Evolutionary conservation across 2,888 invertebrate genomes (phyloP).

Genomic region (Fragum fragum): DNA sequence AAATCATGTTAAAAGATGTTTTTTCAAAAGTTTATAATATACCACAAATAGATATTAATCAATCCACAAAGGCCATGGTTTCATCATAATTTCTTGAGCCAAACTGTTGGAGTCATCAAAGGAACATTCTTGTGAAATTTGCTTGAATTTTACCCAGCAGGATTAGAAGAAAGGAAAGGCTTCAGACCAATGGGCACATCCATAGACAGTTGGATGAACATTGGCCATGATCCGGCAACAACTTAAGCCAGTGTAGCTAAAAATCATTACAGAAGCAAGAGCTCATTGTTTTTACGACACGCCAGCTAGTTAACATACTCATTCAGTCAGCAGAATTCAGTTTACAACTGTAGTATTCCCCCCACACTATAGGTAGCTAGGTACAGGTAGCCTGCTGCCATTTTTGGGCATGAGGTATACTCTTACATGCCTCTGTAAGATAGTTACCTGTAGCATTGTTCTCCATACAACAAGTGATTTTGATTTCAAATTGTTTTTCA

Average conservation of each 20-base stretch:
- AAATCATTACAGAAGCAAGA: not conserved
- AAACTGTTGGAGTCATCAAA: too few species aligned
- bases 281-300: not conserved
- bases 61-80: too few species aligned
- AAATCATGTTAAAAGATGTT: too few species aligned
- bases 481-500: slow-evolving; percentile 5
- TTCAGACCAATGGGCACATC: too few species aligned
- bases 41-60: too few species aligned
- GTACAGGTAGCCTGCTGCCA: slow-evolving; percentile 55
- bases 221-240: too few species aligned
- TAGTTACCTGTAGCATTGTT: slow-evolving; percentile 36
- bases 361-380: slow-evolving; percentile 7
- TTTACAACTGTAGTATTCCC: slow-evolving; percentile 22
- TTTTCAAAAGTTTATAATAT: too few species aligned
- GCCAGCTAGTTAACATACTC: not conserved
- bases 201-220: too few species aligned
- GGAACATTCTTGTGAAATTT: too few species aligned
- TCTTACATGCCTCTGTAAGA: slow-evolving; percentile 42
- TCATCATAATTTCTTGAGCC: too few species aligned
- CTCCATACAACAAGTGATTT: not conserved
- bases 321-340: slow-evolving; percentile 18
- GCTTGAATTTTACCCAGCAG: too few species aligned
- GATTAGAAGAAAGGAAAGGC: too few species aligned
- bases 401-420: slow-evolving; percentile 78
- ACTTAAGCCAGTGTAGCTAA: not conserved